Conservation (phyloP, 2,113 vertebrate genomes). For the Indicator maculatus region DNA sequence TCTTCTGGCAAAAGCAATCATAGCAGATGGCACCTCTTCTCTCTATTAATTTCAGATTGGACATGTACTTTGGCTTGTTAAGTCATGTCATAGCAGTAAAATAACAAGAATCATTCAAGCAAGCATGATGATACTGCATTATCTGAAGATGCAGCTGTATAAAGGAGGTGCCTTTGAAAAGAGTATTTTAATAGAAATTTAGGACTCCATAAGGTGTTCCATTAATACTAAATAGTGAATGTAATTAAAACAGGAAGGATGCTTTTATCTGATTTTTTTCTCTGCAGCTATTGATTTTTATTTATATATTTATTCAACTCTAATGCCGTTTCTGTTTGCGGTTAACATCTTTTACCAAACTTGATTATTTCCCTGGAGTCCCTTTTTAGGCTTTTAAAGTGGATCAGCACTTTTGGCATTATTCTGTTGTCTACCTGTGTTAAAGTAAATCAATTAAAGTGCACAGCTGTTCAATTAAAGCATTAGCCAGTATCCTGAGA, state of each 20-base stretch:
- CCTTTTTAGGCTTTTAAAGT: conserved; percentile 72
- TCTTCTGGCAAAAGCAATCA: conserved; percentile 71
- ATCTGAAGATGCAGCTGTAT: conserved; percentile 3
- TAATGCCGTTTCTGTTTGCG: conserved; percentile 9
- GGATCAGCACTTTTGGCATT: conserved; percentile 72
- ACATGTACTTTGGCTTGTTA: conserved; percentile 70
- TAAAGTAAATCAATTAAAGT: conserved; percentile 77
- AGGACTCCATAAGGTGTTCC: conserved; percentile 29
- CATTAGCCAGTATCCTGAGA: conserved; percentile 23
- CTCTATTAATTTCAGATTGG: conserved; percentile 74
- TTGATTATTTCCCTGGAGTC: conserved; percentile 65
- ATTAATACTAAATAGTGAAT: conserved; percentile 59
- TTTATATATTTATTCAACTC: conserved; percentile 1
- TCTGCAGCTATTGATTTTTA: conserved; percentile 68
- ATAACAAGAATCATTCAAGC: conserved; percentile 64
- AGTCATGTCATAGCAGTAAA: conserved; percentile 62
- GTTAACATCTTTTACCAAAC: conserved; percentile 59
- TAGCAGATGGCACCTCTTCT: conserved; percentile 74
- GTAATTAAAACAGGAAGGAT: conserved; percentile 21
- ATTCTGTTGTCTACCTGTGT: conserved; percentile 26
- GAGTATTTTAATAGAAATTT: conserved; percentile 7
- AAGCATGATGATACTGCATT: conserved; percentile 12
- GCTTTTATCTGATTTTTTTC: conserved; percentile 55
- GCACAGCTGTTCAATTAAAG: conserved; percentile 69
- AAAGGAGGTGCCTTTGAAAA: conserved; percentile 14